Evolutionary conservation across 2,113 vertebrate species (phyloP).

Genomic region (Capra hircus): DNA sequence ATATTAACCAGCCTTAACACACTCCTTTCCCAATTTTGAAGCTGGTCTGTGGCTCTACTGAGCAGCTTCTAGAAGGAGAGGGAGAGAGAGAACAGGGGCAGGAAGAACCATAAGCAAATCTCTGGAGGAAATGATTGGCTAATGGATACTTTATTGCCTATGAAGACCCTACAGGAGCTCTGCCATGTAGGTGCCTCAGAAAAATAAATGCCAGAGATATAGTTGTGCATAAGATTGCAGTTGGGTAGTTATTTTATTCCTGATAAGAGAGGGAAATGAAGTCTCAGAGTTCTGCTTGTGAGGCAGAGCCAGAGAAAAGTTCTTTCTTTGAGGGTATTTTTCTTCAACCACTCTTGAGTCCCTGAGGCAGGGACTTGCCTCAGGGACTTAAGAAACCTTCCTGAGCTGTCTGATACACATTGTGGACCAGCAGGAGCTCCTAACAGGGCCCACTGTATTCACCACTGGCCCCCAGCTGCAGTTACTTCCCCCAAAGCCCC

Average conservation of each 20-base stretch:
- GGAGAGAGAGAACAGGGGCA: background rate
- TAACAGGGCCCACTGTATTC: background rate
- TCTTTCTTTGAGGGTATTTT: constrained; percentile 87
- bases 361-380: background rate
- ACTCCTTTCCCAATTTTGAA: background rate
- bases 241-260: background rate
- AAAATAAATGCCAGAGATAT: background rate
- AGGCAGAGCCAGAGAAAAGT: constrained; percentile 85
- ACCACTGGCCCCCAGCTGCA: background rate
- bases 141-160: background rate
- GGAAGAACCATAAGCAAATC: background rate
- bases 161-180: background rate
- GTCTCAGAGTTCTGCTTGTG: constrained; percentile 76
- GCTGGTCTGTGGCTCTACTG: background rate
- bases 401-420: background rate
- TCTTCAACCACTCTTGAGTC: constrained; percentile 78
- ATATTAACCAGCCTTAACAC: background rate
- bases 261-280: background rate
- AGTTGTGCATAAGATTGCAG: background rate
- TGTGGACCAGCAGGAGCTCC: background rate
- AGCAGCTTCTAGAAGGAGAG: background rate
- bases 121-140: background rate
- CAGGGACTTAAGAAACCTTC: background rate
- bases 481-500: background rate
- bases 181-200: background rate